Percentiles rank a stretch among this genome's conserved stretches.
Evolutionary conservation across 2,113 vertebrate genomes (phyloP).

Genomic region (Oncorhynchus clarkii): DNA sequence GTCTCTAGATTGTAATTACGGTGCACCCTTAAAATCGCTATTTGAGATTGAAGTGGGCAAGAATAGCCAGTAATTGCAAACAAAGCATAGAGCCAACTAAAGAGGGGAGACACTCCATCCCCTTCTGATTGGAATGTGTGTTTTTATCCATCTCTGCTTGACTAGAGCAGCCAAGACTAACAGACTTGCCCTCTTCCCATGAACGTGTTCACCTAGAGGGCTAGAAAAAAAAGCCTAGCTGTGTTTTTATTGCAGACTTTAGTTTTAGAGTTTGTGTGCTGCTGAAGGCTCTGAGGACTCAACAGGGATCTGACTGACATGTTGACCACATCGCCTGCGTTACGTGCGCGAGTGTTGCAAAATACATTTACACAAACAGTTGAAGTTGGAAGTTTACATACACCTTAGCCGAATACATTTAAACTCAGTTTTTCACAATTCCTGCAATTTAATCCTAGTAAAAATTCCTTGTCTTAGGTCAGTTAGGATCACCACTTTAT

Average conservation of each 20-base stretch:
- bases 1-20: neutral
- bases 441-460: too few relatives aligned
- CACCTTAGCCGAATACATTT: too few relatives aligned
- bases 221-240: conserved; percentile 8
- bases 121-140: conserved; percentile 1
- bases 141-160: conserved; percentile 4
- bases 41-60: neutral
- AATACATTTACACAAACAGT: too few relatives aligned
- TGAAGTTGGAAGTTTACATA: too few relatives aligned
- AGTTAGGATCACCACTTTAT: too few relatives aligned
- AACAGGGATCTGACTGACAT: conserved; percentile 4
- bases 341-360: too few relatives aligned
- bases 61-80: conserved; percentile 22
- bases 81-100: conserved; percentile 12
- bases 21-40: neutral
- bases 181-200: conserved; percentile 46
- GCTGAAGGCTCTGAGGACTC: conserved; percentile 11
- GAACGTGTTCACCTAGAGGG: conserved; percentile 33
- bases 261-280: conserved; percentile 43
- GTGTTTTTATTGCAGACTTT: conserved; percentile 45
- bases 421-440: too few relatives aligned
- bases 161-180: conserved; percentile 42
- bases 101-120: neutral
- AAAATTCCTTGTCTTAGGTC: too few relatives aligned
- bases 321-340: too few relatives aligned